Percentiles rank a stretch among this genome's conserved stretches.
Conservation (phyloP, 2,113 vertebrate species). For the Dasyprocta punctata region DNA sequence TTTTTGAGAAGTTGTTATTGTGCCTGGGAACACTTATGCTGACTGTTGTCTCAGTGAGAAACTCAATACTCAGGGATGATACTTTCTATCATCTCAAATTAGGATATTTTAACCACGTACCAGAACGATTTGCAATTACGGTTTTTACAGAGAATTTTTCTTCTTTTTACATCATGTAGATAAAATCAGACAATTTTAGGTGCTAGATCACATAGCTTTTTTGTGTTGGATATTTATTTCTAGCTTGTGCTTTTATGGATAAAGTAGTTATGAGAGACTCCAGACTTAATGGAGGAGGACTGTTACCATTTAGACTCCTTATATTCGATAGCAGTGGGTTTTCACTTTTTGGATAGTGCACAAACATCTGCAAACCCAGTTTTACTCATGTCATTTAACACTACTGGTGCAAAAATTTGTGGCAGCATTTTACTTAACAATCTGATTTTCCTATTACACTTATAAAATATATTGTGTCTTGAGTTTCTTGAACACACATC, state of each 20-base stretch:
- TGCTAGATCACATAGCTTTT: background rate
- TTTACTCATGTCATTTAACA: background rate
- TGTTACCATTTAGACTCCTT: background rate
- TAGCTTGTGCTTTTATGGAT: background rate
- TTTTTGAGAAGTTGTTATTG: background rate
- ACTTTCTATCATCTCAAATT: background rate
- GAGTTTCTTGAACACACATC: background rate
- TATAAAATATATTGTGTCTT: background rate
- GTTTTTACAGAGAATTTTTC: background rate
- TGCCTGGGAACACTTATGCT: background rate
- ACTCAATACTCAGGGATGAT: background rate
- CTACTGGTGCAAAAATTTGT: background rate
- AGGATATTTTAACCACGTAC: background rate
- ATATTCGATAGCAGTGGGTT: background rate
- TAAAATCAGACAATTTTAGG: background rate
- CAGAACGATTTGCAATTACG: background rate
- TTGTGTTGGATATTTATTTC: background rate
- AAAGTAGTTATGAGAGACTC: no score
- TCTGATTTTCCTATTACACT: background rate
- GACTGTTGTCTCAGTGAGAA: background rate
- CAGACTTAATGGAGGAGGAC: no score
- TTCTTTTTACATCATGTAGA: background rate
- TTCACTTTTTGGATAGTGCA: background rate
- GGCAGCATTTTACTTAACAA: background rate
- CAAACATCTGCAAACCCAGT: background rate